Evolutionary conservation across 2,888 invertebrate genomes (phyloP), one percentile per base, ranked within the genome.

Genomic region (Erebia aethiops): DNA sequence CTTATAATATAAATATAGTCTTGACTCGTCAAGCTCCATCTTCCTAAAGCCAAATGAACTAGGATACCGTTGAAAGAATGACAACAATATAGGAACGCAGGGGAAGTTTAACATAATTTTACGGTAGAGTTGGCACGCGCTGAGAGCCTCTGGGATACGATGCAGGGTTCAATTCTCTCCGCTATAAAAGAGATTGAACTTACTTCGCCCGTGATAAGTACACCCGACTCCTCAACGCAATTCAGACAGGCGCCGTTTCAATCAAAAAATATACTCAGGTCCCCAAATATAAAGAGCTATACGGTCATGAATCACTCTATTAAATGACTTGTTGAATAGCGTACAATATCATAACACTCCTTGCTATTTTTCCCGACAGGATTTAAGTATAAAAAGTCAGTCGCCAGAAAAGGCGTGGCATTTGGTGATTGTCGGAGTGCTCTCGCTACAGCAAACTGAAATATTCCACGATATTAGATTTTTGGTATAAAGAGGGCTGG

Each of bases 171-270:
- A 87, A 88, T 90, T 87, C 87, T 84, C 82, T 81, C 78, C 78
- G 85, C 87, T 88, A 86, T 92, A 91, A 91, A 91, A 89, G 84
- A 91, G 89, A 92, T 92, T 91, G 92, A 89, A 89, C 87, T 88
- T 84, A 88, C 87, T 89, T 84, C 82, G 85, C 83, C 84, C 84
- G 87, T 89, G 88, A 88, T 90, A 91, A 88, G 87, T 85, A 87
- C 82, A 81, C 81, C 80, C 77, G 82, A 80, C 82, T 85, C 77
- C 77, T 78, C 78, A 78, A 77, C 76, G 80, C 85, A 83, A 81
- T 84, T 84, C 79, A 79, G 80, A 79, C 82, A 77, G 81, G 77
- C 76, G 81, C 80, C 77, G 76, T 85, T 85, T 83, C 81, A 81
- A 85, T 85, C 81, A 80, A 79, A 82, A 81, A 80, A 21, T 79